phyloP scores from a whole-genome alignment of 1,140 invertebrate species.

The Drosophila azteca region DNA sequence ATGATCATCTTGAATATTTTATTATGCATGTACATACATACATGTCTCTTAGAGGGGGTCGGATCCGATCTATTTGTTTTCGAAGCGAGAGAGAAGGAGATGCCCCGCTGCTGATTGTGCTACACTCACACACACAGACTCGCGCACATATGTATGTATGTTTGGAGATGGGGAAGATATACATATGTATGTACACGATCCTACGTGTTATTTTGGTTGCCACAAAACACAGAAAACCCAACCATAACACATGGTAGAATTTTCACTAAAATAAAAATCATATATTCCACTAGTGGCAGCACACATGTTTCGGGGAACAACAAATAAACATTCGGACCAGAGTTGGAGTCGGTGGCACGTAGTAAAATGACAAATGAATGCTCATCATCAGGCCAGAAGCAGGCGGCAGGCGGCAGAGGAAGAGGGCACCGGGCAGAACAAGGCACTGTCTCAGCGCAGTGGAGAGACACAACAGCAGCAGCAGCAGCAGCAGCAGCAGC shows the following conservation, averaged over 20 bases:
- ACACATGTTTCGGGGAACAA: constrained; percentile 71
- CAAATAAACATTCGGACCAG: constrained; percentile 76
- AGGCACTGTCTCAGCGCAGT: constrained; percentile 25
- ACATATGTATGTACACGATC: constrained; percentile 41
- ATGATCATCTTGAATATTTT: constrained; percentile 64
- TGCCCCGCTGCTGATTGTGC: constrained; percentile 51
- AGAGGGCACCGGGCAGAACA: constrained; percentile 18
- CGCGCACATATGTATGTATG: constrained; percentile 1
- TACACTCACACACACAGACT: constrained; percentile 7
- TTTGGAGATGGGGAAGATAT: constrained; percentile 9
- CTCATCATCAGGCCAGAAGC: constrained; percentile 57
- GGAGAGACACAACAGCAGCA: not conserved
- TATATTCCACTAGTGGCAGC: constrained; percentile 58
- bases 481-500: constrained; percentile 17
- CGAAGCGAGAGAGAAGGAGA: constrained; percentile 19
- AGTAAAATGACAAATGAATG: constrained; percentile 82
- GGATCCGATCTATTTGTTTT: constrained; percentile 70
- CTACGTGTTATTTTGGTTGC: constrained; percentile 79
- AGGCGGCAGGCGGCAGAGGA: constrained; percentile 1
- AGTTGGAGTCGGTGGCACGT: constrained; percentile 76
- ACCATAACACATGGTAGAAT: constrained; percentile 69
- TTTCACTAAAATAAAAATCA: constrained; percentile 73
- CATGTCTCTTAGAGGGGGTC: constrained; percentile 75
- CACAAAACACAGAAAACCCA: constrained; percentile 27
- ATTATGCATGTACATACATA: constrained; percentile 71